These are phyloP conservation scores for Geopemphigus sp. DNA, from an alignment of 1,140 invertebrate species.

Conservation along the genomic window DNA sequence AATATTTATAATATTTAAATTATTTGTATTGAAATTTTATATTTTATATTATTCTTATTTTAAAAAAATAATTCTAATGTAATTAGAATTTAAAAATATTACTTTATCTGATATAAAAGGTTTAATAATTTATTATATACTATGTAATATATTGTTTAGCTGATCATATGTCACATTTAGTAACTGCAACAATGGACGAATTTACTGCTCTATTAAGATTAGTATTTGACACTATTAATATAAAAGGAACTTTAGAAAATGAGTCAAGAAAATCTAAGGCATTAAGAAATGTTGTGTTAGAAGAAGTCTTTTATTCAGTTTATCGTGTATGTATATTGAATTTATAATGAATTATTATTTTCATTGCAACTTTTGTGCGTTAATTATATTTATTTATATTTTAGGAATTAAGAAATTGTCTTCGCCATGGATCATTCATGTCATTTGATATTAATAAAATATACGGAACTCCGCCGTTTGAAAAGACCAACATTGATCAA, in stretches of 20 bases:
- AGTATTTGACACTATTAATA: conserved; percentile 1
- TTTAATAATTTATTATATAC: not conserved
- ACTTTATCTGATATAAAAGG: not conserved
- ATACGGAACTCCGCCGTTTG: conserved; percentile 20
- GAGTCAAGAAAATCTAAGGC: not conserved
- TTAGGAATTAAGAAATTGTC: not conserved
- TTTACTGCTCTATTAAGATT: not conserved
- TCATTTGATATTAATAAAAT: not conserved
- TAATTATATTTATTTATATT: not conserved
- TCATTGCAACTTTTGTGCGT: too few species aligned
- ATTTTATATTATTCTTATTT: too few species aligned
- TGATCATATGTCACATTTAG: not conserved
- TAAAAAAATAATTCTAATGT: not conserved
- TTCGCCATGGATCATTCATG: not conserved
- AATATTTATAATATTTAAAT: too few species aligned
- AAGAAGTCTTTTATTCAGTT: not conserved
- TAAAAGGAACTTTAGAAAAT: not conserved
- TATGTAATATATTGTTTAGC: not conserved
- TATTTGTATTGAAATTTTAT: too few species aligned
- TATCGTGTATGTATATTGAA: not conserved
- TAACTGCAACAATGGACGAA: not conserved
- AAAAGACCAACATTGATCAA: not conserved
- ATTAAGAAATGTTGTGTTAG: not conserved
- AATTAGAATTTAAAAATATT: not conserved
- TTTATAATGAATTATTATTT: not conserved